Evolutionary conservation across 2,888 invertebrate species (phyloP), one percentile per base, ranked within the genome.

Genomic region (Lepidocyrtoides sp.): DNA sequence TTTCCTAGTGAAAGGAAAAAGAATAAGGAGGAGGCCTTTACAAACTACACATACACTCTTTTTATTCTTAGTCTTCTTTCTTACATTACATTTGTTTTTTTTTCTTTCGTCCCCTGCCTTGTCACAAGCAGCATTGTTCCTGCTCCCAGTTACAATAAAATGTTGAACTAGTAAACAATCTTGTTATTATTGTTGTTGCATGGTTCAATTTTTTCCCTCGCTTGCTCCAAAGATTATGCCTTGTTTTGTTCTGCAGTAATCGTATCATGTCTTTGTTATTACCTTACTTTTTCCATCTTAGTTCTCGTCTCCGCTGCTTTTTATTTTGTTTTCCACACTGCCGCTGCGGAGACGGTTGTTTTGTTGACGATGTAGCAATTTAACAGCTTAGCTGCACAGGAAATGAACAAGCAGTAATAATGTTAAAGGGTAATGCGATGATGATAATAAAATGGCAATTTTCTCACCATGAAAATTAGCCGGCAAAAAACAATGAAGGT

Each of bases 201-300:
- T 63, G 60, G 60, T 10, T 63, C 29, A 26, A 26, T 26, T 63
- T 63, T 36, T 69, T 36, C n/a, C 36, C n/a, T 36, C 36, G 32
- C 36, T 36, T 32, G n/a, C n/a, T 69, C 36, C 66, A 69, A 36
- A 36, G 32, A 69, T 69, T 20, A 36, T 36, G 66, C 7, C 8
- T 66, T 69, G 66, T 69, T 36, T 69, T 69, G 66, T 69, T 69
- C 66, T 32, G 14, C 1, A 5, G 66, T 69, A 69, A 69, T 69
- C 36, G 66, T 69, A 36, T 69, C 66, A 36, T 69, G 36, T 69
- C 66, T 36, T 36, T 69, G 66, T 36, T 17, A 69, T 36, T 69
- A 32, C 36, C 66, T 69, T 20, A 36, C n/a, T n/a, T 36, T 69
- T 69, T 69, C 66, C n/a, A 14, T 17, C 66, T 36, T 17, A 12